A percentile compares a stretch with the other conserved stretches of the same genome.
Conservation (phyloP, 2,888 invertebrate genomes). For the Orchesellides sinensis region DNA sequence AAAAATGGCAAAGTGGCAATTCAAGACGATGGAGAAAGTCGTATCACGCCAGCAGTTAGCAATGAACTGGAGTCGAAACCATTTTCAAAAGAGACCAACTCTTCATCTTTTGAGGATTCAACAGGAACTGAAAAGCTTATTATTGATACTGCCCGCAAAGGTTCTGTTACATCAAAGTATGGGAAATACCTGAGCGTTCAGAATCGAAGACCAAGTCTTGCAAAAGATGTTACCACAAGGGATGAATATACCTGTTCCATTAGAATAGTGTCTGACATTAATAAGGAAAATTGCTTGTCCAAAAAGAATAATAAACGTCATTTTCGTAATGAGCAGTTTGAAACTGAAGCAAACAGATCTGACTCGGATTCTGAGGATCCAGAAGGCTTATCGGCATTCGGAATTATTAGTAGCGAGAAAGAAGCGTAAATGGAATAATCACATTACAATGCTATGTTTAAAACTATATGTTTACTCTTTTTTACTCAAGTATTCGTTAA, state of each 20-base stretch:
- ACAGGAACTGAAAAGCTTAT: not conserved
- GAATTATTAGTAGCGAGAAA: no score
- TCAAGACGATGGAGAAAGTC: slow-evolving; percentile 4
- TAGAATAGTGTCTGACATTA: not conserved
- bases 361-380: slow-evolving; percentile 40
- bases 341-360: slow-evolving; percentile 26
- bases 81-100: not conserved
- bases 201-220: slow-evolving; percentile 14
- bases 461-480: no score
- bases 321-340: slow-evolving; percentile 38
- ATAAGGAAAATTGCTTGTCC: not conserved
- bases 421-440: no score
- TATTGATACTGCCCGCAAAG: not conserved
- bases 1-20: slow-evolving; percentile 31
- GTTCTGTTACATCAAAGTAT: slow-evolving; percentile 9
- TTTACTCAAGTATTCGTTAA: no score
- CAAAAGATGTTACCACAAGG: slow-evolving; percentile 7
- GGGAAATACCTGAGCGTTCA: slow-evolving; percentile 45
- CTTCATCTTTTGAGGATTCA: not conserved
- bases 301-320: not conserved
- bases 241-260: no score
- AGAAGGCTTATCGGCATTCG: slow-evolving; percentile 53
- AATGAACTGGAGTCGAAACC: slow-evolving; percentile 19
- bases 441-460: no score
- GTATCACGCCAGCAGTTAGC: slow-evolving; percentile 17